Evolutionary conservation across 30 jellyfish, hydroid and myxozoan genomes (phyloP), one percentile per base, ranked within the genome.

Genomic region (Aurelia aurita complex sp. Pacific): DNA sequence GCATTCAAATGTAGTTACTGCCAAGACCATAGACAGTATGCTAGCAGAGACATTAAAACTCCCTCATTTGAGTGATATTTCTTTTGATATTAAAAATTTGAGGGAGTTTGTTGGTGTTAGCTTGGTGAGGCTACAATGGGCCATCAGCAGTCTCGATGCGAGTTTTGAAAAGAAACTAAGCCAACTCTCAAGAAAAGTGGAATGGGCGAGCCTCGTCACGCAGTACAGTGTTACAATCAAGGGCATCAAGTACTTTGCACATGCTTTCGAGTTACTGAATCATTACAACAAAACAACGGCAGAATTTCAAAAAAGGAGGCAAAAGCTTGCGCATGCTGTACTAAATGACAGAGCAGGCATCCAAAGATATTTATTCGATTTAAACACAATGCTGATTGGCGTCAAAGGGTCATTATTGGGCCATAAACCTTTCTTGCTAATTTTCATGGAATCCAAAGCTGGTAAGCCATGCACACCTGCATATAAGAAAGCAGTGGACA

Each of bases 401-500:
- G 51, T 33, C 16, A 66, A 29, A 32, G 36, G 61, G 34, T 73
- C 82, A 32, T 12, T 85, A 35, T 16, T 64, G 54, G 32, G 64
- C 35, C 94, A 85, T 57, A 16, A 62, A 19, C 82, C 94, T 16
- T 7, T 85, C 59, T 62, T 85, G 68, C 18, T 85, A 18, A 68
- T 67, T 3, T 85, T 32, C 66, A 85, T 85, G 94, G 68, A 74
- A 18, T 19, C 42, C 0, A 59, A n/a, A n/a, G 74, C 87, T 40
- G 87, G 87, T 15, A 66, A 61, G 67, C 87, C 87, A 4, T 85
- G 94, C 72, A 72, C 80, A 4, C 18, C 64, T 9, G 16, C 71
- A 6, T 85, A 85, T 67, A 85, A 85, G 43, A 50, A 29, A 46
- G 55, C 78, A 17, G 75, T 85, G 34, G 94, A 73, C 33, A 42